Evolutionary conservation across 2,888 invertebrate genomes (phyloP).

Genomic region (Aleiodes alternator): DNA sequence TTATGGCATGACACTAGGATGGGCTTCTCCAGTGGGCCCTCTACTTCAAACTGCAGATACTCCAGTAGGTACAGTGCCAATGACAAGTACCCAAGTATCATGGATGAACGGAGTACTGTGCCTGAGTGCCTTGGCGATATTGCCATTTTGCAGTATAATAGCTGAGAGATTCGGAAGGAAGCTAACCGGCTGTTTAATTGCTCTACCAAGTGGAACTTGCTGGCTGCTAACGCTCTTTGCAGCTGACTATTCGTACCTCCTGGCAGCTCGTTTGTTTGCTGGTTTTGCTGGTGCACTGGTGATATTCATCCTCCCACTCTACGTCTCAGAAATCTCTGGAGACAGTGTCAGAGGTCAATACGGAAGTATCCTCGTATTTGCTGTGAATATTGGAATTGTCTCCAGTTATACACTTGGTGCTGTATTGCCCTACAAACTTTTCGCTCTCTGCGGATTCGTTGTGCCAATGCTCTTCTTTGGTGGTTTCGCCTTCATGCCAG

Average conservation of each 20-base stretch:
- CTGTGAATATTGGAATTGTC: conserved; percentile 75
- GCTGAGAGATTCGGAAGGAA: conserved; percentile 78
- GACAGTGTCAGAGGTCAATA: conserved; percentile 77
- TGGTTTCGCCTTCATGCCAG: conserved; percentile 76
- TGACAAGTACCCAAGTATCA: conserved; percentile 77
- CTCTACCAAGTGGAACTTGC: conserved; percentile 78
- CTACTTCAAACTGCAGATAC: conserved; percentile 74
- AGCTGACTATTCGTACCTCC: conserved; percentile 74
- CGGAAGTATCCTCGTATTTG: conserved; percentile 77
- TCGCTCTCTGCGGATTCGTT: conserved; percentile 69
- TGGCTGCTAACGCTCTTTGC: conserved; percentile 79
- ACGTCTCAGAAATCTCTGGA: conserved; percentile 81
- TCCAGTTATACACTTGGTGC: conserved; percentile 74
- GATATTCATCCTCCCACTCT: conserved; percentile 79
- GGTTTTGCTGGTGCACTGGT: conserved; percentile 79
- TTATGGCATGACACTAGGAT: conserved; percentile 76
- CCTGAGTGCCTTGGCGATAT: conserved; percentile 77
- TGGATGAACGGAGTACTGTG: conserved; percentile 79
- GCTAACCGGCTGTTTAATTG: conserved; percentile 76
- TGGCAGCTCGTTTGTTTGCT: conserved; percentile 78
- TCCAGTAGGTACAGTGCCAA: conserved; percentile 74
- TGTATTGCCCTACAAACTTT: conserved; percentile 72
- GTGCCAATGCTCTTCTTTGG: conserved; percentile 74
- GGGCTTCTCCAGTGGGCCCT: conserved; percentile 79
- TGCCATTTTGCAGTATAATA: conserved; percentile 75